Evolutionary conservation across 2,797 vertebrate genomes (phyloP).

Genomic region (Acipenser oxyrinchus): DNA sequence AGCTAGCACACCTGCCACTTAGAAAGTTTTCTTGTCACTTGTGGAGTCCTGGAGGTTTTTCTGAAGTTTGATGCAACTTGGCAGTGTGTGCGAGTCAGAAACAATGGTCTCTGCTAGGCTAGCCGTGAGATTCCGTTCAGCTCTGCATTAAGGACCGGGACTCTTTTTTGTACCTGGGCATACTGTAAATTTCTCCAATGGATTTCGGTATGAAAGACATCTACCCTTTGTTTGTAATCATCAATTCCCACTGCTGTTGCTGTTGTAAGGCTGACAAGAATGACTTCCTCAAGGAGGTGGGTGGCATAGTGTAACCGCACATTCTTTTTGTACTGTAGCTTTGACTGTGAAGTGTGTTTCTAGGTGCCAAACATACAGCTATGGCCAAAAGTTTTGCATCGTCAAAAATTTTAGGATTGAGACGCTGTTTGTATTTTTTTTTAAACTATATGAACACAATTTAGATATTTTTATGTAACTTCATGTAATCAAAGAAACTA

Average conservation of each 20-base stretch:
- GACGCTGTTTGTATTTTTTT: too few species aligned
- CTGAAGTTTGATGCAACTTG: background rate
- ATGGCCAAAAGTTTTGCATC: too few species aligned
- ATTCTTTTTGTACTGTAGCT: too few species aligned
- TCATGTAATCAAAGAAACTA: too few species aligned
- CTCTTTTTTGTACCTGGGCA: background rate
- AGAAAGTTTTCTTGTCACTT: background rate
- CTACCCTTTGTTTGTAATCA: conserved; percentile 58
- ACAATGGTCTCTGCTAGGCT: background rate
- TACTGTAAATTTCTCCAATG: conserved; percentile 37
- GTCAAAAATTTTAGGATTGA: too few species aligned
- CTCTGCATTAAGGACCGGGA: background rate
- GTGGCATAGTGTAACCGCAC: conserved; percentile 18
- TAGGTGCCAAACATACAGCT: too few species aligned
- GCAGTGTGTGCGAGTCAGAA: background rate
- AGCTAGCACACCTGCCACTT: background rate
- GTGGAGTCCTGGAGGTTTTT: background rate
- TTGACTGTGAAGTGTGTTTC: too few species aligned
- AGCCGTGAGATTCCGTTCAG: background rate
- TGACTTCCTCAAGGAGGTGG: conserved; percentile 56
- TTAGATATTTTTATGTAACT: too few species aligned
- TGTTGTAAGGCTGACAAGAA: conserved; percentile 52
- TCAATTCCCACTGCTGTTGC: conserved; percentile 55
- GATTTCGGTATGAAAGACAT: conserved; percentile 63
- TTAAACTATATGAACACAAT: too few species aligned